Conservation (phyloP, 2,113 vertebrate genomes). For the Brienomyrus longianalis region DNA sequence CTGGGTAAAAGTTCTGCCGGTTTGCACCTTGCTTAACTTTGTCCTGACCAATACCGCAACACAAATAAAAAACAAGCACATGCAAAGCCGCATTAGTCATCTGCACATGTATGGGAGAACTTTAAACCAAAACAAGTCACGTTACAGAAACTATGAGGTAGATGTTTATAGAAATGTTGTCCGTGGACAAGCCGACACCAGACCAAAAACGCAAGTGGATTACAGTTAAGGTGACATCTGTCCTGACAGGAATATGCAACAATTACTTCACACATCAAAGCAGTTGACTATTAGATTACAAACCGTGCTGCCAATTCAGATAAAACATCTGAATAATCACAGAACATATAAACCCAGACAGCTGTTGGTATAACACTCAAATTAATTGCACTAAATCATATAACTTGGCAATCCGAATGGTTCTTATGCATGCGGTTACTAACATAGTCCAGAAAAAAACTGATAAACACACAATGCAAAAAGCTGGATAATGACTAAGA, state of each 20-base stretch:
- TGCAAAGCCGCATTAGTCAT: not conserved
- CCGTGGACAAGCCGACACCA: not conserved
- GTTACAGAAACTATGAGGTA: not conserved
- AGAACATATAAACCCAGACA: not conserved
- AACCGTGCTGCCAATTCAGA: not conserved
- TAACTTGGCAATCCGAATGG: not conserved
- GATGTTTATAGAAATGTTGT: not conserved
- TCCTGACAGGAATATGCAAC: not conserved
- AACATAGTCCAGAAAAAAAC: not conserved
- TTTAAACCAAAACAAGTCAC: not conserved
- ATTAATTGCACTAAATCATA: not conserved
- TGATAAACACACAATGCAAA: no score
- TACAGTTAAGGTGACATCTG: slow-evolving; percentile 1
- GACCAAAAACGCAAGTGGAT: not conserved
- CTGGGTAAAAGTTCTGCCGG: not conserved
- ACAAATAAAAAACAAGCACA: not conserved
- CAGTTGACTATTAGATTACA: not conserved
- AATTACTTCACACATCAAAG: not conserved
- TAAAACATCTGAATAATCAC: not conserved
- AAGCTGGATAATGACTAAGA: not conserved
- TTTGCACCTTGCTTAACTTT: not conserved
- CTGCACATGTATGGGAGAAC: not conserved
- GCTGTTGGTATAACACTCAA: not conserved
- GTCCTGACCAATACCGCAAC: not conserved
- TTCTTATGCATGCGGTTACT: not conserved